A percentile compares a stretch with the other conserved stretches of the same genome.
Evolutionary conservation across 2,888 invertebrate genomes (phyloP).

Genomic region (Boloria euphrosyne): DNA sequence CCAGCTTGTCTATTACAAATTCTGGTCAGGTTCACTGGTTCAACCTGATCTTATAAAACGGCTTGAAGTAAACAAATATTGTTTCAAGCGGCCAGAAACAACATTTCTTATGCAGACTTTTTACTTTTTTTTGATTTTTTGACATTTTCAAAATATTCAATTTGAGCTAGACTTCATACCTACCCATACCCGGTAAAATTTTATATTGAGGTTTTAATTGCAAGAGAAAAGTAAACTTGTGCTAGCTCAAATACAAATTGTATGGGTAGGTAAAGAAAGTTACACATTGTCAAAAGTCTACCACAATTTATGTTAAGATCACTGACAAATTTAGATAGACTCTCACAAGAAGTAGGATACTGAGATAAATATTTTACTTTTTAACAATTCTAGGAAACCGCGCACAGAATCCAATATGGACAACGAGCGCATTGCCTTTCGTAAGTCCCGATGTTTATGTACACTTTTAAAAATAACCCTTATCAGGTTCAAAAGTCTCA

Average conservation of each 20-base stretch:
- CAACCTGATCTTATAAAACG: constrained; percentile 53
- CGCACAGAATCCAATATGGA: constrained; percentile 79
- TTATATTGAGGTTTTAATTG: constrained; percentile 19
- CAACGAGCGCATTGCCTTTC: constrained; percentile 68
- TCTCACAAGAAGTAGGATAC: constrained; percentile 61
- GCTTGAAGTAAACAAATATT: constrained; percentile 63
- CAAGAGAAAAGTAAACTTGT: constrained; percentile 56
- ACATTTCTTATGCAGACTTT: constrained; percentile 59
- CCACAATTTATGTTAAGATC: constrained; percentile 78
- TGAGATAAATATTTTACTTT: constrained; percentile 81
- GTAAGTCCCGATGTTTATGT: constrained; percentile 76
- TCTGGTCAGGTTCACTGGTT: constrained; percentile 38
- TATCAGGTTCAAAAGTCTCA: constrained; percentile 73
- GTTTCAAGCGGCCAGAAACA: constrained; percentile 74
- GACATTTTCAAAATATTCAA: constrained; percentile 45
- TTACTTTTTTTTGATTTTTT: constrained; percentile 41
- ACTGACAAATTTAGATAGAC: constrained; percentile 79
- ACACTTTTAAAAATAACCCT: constrained; percentile 78
- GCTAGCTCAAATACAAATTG: constrained; percentile 69
- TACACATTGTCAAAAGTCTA: constrained; percentile 69
- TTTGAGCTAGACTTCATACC: constrained; percentile 72
- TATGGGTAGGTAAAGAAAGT: constrained; percentile 57
- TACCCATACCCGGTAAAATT: constrained; percentile 55
- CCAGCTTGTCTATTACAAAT: constrained; percentile 21
- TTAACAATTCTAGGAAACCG: constrained; percentile 76